phyloP scores from a whole-genome alignment of 2,797 vertebrate genomes.

The Rousettus madagascariensis region DNA sequence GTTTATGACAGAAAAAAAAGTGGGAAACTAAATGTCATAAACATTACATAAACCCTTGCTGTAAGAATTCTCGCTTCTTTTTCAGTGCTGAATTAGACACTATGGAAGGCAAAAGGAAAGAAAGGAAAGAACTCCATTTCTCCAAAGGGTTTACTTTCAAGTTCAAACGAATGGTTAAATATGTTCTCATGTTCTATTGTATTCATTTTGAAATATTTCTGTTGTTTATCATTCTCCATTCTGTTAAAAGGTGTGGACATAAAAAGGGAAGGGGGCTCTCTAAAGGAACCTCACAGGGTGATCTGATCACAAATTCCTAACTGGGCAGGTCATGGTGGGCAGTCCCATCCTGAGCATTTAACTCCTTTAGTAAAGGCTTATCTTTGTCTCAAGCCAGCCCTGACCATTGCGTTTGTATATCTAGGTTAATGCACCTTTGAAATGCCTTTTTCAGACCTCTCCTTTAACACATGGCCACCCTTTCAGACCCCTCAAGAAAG shows the following conservation, averaged over 20 bases:
- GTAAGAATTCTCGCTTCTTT: not conserved
- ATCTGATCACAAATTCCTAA: no score
- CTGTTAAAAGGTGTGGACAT: not conserved
- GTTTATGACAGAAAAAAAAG: not conserved
- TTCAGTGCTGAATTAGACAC: not conserved
- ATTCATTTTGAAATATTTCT: slow-evolving; percentile 26
- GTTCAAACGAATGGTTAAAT: not conserved
- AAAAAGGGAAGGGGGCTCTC: no score
- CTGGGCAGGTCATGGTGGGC: no score
- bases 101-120: not conserved
- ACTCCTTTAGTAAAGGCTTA: no score
- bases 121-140: not conserved
- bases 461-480: no score
- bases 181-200: slow-evolving; percentile 7
- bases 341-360: no score
- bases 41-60: not conserved
- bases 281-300: no score
- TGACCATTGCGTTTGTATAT: no score
- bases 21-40: not conserved
- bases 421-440: no score
- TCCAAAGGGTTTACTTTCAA: not conserved
- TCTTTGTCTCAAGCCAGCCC: no score
- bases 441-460: no score
- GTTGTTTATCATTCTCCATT: not conserved
- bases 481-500: no score